These are phyloP conservation scores for Matsumurasca onukii DNA, from an alignment of 1,140 invertebrate species.

Conservation along the genomic window DNA sequence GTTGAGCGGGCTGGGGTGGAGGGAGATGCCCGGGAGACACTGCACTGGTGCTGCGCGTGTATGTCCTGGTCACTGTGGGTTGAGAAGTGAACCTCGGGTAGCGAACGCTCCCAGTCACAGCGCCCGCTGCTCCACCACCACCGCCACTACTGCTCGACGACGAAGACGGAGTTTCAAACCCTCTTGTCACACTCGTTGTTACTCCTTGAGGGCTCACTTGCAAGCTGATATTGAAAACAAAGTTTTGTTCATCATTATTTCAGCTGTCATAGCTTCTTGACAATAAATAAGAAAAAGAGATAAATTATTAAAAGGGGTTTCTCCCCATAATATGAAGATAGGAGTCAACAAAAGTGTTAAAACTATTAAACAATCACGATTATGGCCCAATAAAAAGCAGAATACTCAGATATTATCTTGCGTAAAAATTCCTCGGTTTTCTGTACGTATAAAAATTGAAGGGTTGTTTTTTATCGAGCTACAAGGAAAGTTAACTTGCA, in stretches of 20 bases:
- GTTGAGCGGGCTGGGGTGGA: slow-evolving; percentile 33
- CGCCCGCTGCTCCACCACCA: not conserved
- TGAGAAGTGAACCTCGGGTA: slow-evolving; percentile 44
- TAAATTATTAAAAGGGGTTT: too few species aligned
- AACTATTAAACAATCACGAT: too few species aligned
- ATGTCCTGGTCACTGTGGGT: not conserved
- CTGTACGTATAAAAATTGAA: too few species aligned
- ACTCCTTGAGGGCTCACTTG: slow-evolving; percentile 33
- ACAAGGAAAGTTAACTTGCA: too few species aligned
- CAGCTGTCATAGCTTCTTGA: too few species aligned
- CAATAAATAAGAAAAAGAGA: too few species aligned
- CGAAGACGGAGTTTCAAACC: slow-evolving; percentile 43
- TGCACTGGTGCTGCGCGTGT: slow-evolving; percentile 17
- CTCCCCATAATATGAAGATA: not conserved
- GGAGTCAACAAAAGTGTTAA: too few species aligned
- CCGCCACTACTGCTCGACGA: slow-evolving; percentile 41
- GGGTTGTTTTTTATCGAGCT: too few species aligned
- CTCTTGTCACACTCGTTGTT: slow-evolving; percentile 31
- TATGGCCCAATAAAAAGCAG: too few species aligned
- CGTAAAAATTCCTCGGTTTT: too few species aligned
- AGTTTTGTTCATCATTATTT: too few species aligned
- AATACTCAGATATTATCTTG: too few species aligned
- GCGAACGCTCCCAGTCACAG: not conserved
- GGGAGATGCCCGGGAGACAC: slow-evolving; percentile 33
- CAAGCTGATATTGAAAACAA: slow-evolving; percentile 27